Percentiles rank a stretch among this genome's conserved stretches.
Conservation (phyloP, 2,113 vertebrate genomes). For the Ageneiosus marmoratus region DNA sequence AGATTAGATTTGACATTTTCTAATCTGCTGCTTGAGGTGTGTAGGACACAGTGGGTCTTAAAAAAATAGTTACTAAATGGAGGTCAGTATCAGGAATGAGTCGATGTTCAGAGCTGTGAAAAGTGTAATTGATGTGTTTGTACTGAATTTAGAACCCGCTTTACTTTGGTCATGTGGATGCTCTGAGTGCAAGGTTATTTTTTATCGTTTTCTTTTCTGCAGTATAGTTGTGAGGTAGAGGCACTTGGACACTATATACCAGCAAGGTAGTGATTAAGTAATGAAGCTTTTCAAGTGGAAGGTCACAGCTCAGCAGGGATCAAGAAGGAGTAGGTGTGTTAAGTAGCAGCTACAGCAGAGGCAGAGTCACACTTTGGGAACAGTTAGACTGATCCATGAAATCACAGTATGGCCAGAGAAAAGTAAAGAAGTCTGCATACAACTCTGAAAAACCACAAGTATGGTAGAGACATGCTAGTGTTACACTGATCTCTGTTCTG, state of each 20-base stretch:
- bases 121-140: not conserved
- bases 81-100: not conserved
- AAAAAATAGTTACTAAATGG: not conserved
- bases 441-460: not conserved
- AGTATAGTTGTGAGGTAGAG: not conserved
- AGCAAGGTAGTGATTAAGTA: constrained; percentile 7
- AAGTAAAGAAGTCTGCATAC: not conserved
- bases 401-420: not conserved
- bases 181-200: not conserved
- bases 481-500: not conserved
- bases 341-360: not conserved
- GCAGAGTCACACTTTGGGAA: too few species aligned
- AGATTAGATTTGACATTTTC: not conserved
- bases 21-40: not conserved
- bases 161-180: not conserved
- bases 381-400: too few species aligned
- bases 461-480: too few species aligned
- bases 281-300: constrained; percentile 12
- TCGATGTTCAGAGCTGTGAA: not conserved
- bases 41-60: not conserved
- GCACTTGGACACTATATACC: not conserved
- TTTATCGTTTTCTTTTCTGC: not conserved
- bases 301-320: constrained; percentile 1
- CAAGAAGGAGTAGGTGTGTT: constrained; percentile 15
- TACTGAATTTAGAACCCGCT: too few species aligned